Base-by-base conservation (phyloP, 37 sponge, comb jelly and placozoan genomes). In the Aplysina aerophoba region DNA sequence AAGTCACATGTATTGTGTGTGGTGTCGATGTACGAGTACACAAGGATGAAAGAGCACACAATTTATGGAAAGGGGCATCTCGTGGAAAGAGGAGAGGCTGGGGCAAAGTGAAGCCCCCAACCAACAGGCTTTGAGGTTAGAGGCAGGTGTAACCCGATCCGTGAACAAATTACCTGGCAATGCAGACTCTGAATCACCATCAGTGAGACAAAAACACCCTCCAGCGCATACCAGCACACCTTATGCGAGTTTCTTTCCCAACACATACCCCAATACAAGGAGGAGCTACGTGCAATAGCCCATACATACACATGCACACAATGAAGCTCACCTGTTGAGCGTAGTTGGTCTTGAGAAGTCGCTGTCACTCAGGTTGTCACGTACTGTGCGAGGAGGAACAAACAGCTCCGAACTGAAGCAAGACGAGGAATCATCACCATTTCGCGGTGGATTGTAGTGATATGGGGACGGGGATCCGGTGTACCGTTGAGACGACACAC, bases 251-350 rank as follows among this genome's bases (percentile, higher is more conserved):
- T n/a, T n/a, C n/a, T n/a, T n/a, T n/a, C n/a, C n/a, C n/a, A n/a
- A n/a, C n/a, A n/a, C n/a, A n/a, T n/a, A n/a, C n/a, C n/a, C n/a
- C n/a, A n/a, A n/a, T n/a, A n/a, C n/a, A n/a, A 14, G 21, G 20
- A 13, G 25, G 57, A 22, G 40, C 2, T 13, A 53, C 4, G 55
- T 28, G n/a, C 55, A 36, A 78, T n/a, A 36, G 36, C 79, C 30
- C 79, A 38, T 21, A 78, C 79, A 78, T 55, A 78, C 79, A 78
- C 53, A 78, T 55, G 36, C 79, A 74, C 78, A 74, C 78, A 74
- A n/a, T n/a, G n/a, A n/a, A n/a, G n/a, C n/a, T n/a, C n/a, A 44
- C 50, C 50, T 44, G 50, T 44, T 44, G 8, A 64, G 5, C 8
- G 66, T 30, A n/a, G n/a, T n/a, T n/a, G n/a, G n/a, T 31, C 6